Evolutionary conservation across 2,888 invertebrate species (phyloP), one percentile per base, ranked within the genome.

Genomic region (Melinaea menophilus): DNA sequence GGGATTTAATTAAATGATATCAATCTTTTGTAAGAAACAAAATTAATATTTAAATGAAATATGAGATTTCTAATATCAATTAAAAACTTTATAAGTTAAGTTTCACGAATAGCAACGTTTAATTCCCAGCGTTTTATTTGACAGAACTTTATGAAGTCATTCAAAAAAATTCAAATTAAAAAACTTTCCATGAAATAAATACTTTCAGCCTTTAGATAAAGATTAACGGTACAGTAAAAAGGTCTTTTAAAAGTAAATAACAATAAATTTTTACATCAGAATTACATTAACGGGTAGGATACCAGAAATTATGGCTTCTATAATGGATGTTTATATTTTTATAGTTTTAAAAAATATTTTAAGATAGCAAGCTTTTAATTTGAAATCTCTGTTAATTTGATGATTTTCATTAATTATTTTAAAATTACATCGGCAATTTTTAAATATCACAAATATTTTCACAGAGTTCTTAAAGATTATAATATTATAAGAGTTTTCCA

Each of bases 241-340:
- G 54, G 56, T 61, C 33, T 13, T 54, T 56, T n/a, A 58, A 66
- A 54, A 60, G 62, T 60, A 57, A 64, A 61, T 56, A 64, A 63
- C 67, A 55, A 69, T 70, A 65, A 67, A 70, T 71, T 66, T 33
- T 55, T 59, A 69, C 67, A 63, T 48, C 45, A 67, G 69, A 69
- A 69, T 72, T 72, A 70, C 71, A 72, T 71, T 71, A 62, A 59
- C 37, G 58, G 63, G 35, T 58, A 55, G 45, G 45, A 61, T 56
- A 48, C 41, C 46, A 55, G 54, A 47, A 7, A 55, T 59, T 55
- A 51, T 31, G 51, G 65, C 45, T 34, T 4, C 31, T 37, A 46
- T 59, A 59, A 60, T 45, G 31, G 12, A 55, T 45, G 41, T 60
- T 48, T 22, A 56, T 4, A 56, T 51, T 60, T 58, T 57, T 60